Base-by-base conservation (phyloP, 2,888 invertebrate genomes). In the Diloba caeruleocephala region DNA sequence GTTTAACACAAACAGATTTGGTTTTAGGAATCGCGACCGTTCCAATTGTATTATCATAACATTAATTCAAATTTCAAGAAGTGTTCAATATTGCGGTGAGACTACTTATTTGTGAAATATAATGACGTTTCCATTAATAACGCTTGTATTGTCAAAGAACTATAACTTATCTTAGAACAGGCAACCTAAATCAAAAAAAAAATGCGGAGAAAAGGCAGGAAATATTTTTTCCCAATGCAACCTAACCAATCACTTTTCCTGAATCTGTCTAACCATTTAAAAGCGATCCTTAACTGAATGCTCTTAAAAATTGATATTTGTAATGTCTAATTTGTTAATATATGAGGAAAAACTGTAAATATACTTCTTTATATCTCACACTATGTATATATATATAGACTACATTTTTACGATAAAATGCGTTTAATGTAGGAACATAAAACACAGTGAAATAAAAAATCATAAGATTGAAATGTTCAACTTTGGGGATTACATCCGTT, bases 321-420 rank as follows among this genome's bases (percentile, higher is more conserved):
- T 34, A 62, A 56, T 63, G 23, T 34, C 44, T 36, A 44, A 43
- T 53, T 41, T 55, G 21, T 41, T 58, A 59, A 13, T 46, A 56
- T 42, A 21, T 55, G 65, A 54, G 29, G 53, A 50, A 66, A 60
- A 66, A 28, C 32, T 39, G 46, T 34, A 58, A 54, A 49, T 60
- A 43, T 56, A 53, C 12, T 3, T 31, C 54, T 62, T 54, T 56
- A 61, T 48, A 56, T 9, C 61, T 50, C 42, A 55, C 7, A 31
- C 51, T 65, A 60, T 44, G 23, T 50, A 63, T 48, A 23, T 33
- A 51, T 36, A 43, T 55, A 56, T 39, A 56, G 9, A 23, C 56
- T 65, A 67, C 29, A 44, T 43, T 54, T 39, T 39, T 31, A 54
- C 8, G 12, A 7, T 45, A 28, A 48, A 50, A 36, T 17, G 51